Conservation (phyloP, 2,113 vertebrate species). For the Hystrix cristata region DNA sequence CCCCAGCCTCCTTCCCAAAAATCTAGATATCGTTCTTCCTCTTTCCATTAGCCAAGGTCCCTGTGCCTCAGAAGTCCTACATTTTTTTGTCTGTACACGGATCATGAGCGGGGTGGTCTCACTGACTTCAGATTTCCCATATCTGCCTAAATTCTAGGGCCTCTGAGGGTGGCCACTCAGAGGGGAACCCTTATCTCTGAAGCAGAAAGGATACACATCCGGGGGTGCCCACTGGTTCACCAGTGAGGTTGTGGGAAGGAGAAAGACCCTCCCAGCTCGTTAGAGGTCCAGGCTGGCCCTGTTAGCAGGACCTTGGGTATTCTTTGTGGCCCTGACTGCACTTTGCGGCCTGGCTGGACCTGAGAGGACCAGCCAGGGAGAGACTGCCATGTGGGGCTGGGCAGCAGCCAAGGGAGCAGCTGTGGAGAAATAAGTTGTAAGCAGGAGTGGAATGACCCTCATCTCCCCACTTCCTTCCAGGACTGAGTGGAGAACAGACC, state of each 20-base stretch:
- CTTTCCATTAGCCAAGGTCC: neutral
- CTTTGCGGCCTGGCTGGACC: too few species aligned
- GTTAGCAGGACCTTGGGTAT: fast-evolving
- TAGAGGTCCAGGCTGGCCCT: neutral
- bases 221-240: neutral
- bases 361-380: neutral
- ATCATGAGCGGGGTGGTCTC: neutral
- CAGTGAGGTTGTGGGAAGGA: neutral
- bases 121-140: neutral
- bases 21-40: neutral
- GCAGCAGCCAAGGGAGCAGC: neutral
- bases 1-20: neutral
- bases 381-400: neutral
- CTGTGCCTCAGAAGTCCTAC: neutral
- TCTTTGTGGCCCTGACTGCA: neutral
- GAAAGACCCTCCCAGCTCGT: neutral
- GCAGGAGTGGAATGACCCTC: neutral
- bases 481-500: neutral
- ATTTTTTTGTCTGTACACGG: neutral
- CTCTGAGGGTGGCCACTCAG: neutral
- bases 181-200: neutral
- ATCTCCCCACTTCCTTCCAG: neutral
- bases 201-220: neutral
- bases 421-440: neutral
- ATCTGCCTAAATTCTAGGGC: neutral